Evolutionary conservation across 2,797 vertebrate species (phyloP).

Genomic region (Pangasius krempfi): DNA sequence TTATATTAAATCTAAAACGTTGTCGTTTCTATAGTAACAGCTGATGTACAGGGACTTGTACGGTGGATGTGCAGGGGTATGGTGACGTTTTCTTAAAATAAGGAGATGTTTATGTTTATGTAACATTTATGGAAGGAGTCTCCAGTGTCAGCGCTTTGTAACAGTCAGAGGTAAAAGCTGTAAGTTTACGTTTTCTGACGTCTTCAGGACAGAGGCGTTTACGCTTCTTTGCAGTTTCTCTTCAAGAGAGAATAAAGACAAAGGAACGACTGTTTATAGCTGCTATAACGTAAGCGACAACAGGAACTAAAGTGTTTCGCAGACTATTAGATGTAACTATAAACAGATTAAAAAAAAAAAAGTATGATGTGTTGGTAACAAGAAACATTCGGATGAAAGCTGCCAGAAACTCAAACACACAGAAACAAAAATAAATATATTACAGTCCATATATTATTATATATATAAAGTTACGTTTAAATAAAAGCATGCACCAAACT

Average conservation of each 20-base stretch:
- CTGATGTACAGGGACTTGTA: no score
- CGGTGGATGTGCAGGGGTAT: no score
- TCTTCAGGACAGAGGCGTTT: background rate
- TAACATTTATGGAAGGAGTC: no score
- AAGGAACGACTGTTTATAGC: background rate
- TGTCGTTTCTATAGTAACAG: no score
- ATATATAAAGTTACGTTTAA: background rate
- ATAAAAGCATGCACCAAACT: background rate
- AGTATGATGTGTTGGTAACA: background rate
- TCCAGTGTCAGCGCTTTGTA: no score
- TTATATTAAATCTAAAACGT: no score
- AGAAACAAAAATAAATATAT: background rate
- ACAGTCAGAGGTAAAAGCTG: no score
- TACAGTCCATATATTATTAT: background rate
- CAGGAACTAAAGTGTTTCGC: background rate
- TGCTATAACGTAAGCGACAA: background rate
- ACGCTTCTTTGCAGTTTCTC: background rate
- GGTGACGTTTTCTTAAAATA: no score
- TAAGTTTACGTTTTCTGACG: no score
- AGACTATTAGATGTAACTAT: background rate
- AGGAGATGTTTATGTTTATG: no score
- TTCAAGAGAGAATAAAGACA: no score
- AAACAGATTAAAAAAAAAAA: background rate
- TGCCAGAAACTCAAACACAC: background rate
- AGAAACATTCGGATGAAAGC: background rate